A percentile compares a stretch with the other conserved stretches of the same genome.
phyloP scores from a whole-genome alignment of 2,888 invertebrate species.

The Hydrotaea diabolus region DNA sequence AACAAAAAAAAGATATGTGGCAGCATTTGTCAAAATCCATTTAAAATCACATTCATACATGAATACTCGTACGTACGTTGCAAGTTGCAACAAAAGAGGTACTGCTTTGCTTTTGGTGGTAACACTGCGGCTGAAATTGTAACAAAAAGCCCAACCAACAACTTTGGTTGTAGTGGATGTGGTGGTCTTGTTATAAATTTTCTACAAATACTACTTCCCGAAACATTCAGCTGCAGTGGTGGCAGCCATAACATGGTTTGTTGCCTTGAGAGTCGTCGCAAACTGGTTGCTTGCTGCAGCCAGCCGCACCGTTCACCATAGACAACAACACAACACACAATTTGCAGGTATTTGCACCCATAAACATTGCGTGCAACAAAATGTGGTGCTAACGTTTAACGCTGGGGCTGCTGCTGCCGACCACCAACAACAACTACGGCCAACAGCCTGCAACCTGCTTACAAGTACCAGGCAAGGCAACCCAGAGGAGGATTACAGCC shows the following conservation, averaged over 20 bases:
- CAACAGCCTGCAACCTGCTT: conserved; percentile 36
- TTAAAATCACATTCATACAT: conserved; percentile 10
- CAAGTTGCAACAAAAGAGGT: not conserved
- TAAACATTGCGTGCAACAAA: conserved; percentile 62
- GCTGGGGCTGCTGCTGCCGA: not conserved
- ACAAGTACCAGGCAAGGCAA: not conserved
- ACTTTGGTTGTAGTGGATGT: conserved; percentile 40
- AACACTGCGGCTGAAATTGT: conserved; percentile 20
- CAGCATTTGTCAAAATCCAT: conserved; percentile 53
- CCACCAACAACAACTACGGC: conserved; percentile 24
- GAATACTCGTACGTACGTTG: not conserved
- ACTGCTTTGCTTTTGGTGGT: not conserved
- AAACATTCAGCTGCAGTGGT: conserved; percentile 22
- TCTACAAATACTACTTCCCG: conserved; percentile 61
- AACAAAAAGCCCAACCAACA: conserved; percentile 45
- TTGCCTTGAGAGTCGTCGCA: no score
- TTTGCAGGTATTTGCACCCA: conserved; percentile 73
- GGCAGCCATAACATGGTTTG: conserved; percentile 38
- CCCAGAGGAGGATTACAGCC: not conserved
- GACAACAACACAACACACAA: no score
- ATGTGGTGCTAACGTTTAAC: conserved; percentile 50
- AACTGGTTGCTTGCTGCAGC: no score
- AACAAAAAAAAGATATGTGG: conserved; percentile 30
- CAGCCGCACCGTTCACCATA: no score
- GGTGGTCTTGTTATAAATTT: conserved; percentile 56